phyloP scores from a whole-genome alignment of 2,888 invertebrate genomes.

The Criorhina ranunculi region DNA sequence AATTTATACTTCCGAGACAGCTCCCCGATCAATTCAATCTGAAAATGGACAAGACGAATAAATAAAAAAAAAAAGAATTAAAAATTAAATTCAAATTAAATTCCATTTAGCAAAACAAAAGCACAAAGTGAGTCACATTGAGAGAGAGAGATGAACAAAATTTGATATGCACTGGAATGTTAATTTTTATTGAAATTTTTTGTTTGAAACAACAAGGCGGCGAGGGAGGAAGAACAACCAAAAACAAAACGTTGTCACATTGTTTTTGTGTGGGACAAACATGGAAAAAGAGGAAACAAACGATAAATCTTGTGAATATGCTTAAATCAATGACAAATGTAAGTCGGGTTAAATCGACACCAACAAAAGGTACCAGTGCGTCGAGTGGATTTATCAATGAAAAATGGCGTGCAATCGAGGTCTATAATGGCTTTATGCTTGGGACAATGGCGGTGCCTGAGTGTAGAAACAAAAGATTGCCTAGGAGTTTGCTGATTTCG shows the following conservation, averaged over 20 bases:
- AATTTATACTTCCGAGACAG: conserved; percentile 42
- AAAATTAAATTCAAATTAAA: conserved; percentile 46
- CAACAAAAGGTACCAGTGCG: conserved; percentile 3
- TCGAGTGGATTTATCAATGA: conserved; percentile 60
- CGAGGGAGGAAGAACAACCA: not conserved
- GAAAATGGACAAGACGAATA: conserved; percentile 29
- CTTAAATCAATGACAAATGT: conserved; percentile 72
- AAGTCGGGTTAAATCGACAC: conserved; percentile 65
- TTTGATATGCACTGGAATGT: conserved; percentile 66
- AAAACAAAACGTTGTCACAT: not conserved
- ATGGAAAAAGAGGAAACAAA: conserved; percentile 69
- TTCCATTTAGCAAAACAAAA: not conserved
- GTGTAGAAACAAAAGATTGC: conserved; percentile 12
- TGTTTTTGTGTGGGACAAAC: conserved; percentile 55
- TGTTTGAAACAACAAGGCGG: not conserved
- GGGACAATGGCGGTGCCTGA: conserved; percentile 8
- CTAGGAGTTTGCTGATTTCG: not conserved
- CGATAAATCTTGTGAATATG: conserved; percentile 67
- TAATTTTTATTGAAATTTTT: conserved; percentile 54
- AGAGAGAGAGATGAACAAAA: conserved; percentile 58
- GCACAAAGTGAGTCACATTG: conserved; percentile 25
- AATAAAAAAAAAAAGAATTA: conserved; percentile 24
- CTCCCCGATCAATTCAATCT: conserved; percentile 49
- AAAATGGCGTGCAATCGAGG: conserved; percentile 30
- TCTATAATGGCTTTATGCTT: conserved; percentile 1